Conservation (phyloP, 2,888 invertebrate species). For the Drosophila anceps region DNA sequence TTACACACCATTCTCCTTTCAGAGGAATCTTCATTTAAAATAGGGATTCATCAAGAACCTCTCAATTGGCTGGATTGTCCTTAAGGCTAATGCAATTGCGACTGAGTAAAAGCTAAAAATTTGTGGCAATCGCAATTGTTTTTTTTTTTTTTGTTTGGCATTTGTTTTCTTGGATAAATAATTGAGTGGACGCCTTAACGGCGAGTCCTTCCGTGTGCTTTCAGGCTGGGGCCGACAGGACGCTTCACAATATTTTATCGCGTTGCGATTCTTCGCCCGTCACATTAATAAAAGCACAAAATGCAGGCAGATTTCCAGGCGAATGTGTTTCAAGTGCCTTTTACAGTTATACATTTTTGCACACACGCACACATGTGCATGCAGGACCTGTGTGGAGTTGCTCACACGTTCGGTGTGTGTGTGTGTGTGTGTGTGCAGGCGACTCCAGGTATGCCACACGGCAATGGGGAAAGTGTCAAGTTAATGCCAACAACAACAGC, state of each 20-base stretch:
- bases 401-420: too few species aligned
- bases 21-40: too few species aligned
- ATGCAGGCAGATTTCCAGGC: constrained; percentile 73
- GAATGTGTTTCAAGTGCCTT: constrained; percentile 80
- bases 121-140: constrained; percentile 21
- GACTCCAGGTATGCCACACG: constrained; percentile 62
- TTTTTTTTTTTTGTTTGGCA: neutral
- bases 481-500: constrained; percentile 73
- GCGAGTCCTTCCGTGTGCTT: constrained; percentile 13
- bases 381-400: constrained; percentile 22
- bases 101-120: neutral
- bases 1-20: too few species aligned
- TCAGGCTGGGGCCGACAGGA: constrained; percentile 29
- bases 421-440: constrained; percentile 18
- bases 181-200: constrained; percentile 55
- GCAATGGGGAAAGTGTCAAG: constrained; percentile 78
- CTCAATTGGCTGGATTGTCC: neutral
- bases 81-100: neutral
- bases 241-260: constrained; percentile 71
- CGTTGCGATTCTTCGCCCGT: constrained; percentile 68
- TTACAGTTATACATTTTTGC: constrained; percentile 76
- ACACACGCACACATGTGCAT: constrained; percentile 18
- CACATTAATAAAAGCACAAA: constrained; percentile 78
- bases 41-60: neutral
- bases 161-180: constrained; percentile 36